Percentiles rank a stretch among this genome's conserved stretches.
Conservation (phyloP, 2,113 vertebrate species). For the Anhinga rufa region DNA sequence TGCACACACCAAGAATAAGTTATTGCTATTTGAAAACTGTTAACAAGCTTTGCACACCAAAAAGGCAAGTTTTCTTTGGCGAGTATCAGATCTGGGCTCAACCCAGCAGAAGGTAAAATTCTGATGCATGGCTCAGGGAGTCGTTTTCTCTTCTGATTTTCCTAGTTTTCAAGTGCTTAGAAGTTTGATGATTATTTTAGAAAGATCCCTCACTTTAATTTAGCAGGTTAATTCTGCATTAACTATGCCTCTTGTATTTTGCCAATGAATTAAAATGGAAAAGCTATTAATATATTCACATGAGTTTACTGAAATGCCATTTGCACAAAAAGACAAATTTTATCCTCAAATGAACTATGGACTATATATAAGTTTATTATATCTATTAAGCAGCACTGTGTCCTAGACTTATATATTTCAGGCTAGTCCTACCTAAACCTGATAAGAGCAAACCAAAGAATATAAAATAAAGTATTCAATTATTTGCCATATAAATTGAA, state of each 20-base stretch:
- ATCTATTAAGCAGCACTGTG: background rate
- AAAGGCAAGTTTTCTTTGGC: background rate
- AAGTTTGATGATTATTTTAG: background rate
- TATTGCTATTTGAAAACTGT: background rate
- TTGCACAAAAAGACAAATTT: background rate
- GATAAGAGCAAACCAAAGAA: background rate
- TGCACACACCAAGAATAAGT: background rate
- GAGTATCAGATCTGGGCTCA: background rate
- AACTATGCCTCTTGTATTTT: background rate
- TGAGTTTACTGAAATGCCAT: background rate
- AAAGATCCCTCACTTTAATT: background rate
- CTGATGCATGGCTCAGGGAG: background rate
- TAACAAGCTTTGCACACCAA: background rate
- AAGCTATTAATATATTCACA: background rate
- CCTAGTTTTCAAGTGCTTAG: background rate
- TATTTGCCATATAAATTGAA: conserved; percentile 5
- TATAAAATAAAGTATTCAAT: background rate
- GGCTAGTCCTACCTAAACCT: background rate
- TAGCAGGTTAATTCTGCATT: background rate
- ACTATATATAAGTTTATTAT: background rate
- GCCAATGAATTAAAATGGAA: background rate
- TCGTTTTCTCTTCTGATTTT: background rate
- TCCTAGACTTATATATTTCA: background rate
- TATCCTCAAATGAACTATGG: background rate
- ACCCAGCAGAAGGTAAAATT: background rate